phyloP scores from a whole-genome alignment of 1,140 invertebrate genomes.

The Marisa cornuarietis region DNA sequence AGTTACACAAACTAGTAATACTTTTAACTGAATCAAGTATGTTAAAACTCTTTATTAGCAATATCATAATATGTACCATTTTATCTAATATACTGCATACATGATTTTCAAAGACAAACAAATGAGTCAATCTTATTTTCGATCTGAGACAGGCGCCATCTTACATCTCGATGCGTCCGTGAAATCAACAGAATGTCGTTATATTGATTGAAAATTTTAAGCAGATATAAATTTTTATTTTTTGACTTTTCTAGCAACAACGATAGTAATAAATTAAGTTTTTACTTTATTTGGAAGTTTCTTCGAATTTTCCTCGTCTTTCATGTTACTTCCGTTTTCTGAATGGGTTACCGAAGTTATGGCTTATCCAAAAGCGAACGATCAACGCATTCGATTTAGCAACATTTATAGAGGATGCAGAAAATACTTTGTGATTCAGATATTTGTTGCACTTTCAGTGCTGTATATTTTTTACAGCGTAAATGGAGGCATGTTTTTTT shows the following conservation, averaged over 20 bases:
- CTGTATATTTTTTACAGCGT: constrained; percentile 38
- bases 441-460: constrained; percentile 24
- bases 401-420: constrained; percentile 29
- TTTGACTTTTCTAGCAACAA: not conserved
- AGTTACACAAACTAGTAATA: not conserved
- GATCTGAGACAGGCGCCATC: constrained; percentile 15
- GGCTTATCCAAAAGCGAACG: constrained; percentile 10
- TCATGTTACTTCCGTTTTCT: not conserved
- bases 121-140: constrained; percentile 10
- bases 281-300: not conserved
- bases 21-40: not conserved
- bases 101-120: not conserved
- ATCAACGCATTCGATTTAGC: constrained; percentile 18
- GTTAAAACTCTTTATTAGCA: not conserved
- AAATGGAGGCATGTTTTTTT: constrained; percentile 43
- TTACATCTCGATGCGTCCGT: constrained; percentile 3
- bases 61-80: not conserved
- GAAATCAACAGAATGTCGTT: not conserved
- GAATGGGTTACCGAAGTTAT: constrained; percentile 1
- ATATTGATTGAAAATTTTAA: not conserved
- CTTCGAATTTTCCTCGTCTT: not conserved
- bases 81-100: not conserved
- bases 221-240: not conserved
- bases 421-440: constrained; percentile 38
- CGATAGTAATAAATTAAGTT: not conserved